Evolutionary conservation across 2,888 invertebrate genomes (phyloP), one percentile per base, ranked within the genome.

Genomic region (Neoscelio sp.): DNA sequence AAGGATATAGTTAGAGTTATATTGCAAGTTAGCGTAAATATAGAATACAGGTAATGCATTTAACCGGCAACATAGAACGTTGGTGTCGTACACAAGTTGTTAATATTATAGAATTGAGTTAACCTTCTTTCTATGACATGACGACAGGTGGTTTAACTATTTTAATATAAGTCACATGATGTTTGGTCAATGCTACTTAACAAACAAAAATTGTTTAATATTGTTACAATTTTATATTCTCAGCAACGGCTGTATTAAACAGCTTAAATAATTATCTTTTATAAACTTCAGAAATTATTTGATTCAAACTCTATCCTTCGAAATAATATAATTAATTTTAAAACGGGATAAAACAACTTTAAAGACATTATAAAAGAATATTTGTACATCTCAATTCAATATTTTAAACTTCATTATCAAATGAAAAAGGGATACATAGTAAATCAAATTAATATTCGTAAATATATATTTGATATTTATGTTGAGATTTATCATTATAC

Each of bases 1-100:
- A 54, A 54, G 38, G 38, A 42, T 42, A 58, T 26, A 33, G 33
- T 33, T 35, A 33, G 52, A 20, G 18, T 15, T 52, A 35, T 52
- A 52, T 35, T 18, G 35, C n/a, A 52, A 52, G 35, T 52, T 52
- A 18, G 33, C 18, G 52, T 52, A 52, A 52, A 52, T 33, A 52
- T 52, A 33, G 35, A 52, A 52, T 52, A 52, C 12, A 20, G 35
- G 18, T 52, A 52, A 52, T 52, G 17, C 20, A 6, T 13, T 52
- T 35, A 52, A 20, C 33, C 13, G 8, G 52, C 15, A 50, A 35
- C 52, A 52, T 52, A 35, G 52, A n/a, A 50, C 33, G 17, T 10
- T 26, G 18, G 17, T 48, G 30, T 48, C 30, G 48, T 35, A 35
- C 20, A 18, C 52, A 52, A 52, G 35, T 18, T 52, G 35, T 52